Percentiles rank a stretch among this genome's conserved stretches.
phyloP scores from a whole-genome alignment of 2,797 vertebrate genomes.

The Leuciscus waleckii region DNA sequence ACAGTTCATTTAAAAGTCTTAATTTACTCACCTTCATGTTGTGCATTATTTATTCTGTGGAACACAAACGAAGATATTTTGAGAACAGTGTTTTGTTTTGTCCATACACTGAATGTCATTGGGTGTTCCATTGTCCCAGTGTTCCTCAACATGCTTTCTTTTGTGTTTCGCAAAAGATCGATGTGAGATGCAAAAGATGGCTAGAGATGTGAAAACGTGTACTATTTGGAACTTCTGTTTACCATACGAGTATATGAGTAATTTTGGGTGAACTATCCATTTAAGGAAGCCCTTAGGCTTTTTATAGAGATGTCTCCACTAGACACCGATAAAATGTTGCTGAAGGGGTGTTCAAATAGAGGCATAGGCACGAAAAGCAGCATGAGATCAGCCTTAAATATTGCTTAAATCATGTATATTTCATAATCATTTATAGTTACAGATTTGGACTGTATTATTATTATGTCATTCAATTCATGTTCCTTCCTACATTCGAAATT shows the following conservation, averaged over 20 bases:
- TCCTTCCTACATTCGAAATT: neutral
- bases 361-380: neutral
- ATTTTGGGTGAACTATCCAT: neutral
- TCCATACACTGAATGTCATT: neutral
- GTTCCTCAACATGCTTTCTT: neutral
- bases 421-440: neutral
- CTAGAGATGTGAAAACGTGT: neutral
- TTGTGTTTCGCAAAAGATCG: neutral
- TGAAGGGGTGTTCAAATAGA: neutral
- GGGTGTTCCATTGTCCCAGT: neutral
- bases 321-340: neutral
- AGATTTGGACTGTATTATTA: neutral
- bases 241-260: neutral
- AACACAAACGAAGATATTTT: neutral
- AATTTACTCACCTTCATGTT: neutral
- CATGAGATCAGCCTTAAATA: neutral
- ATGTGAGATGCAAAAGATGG: too few species aligned
- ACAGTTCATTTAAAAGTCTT: neutral
- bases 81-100: neutral
- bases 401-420: neutral
- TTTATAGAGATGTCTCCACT: neutral
- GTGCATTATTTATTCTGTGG: neutral
- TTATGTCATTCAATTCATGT: neutral
- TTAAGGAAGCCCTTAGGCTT: constrained; percentile 3
- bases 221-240: neutral